A percentile compares a stretch with the other conserved stretches of the same genome.
Evolutionary conservation across 2,888 invertebrate species (phyloP).

Genomic region (Thalpophila matura): DNA sequence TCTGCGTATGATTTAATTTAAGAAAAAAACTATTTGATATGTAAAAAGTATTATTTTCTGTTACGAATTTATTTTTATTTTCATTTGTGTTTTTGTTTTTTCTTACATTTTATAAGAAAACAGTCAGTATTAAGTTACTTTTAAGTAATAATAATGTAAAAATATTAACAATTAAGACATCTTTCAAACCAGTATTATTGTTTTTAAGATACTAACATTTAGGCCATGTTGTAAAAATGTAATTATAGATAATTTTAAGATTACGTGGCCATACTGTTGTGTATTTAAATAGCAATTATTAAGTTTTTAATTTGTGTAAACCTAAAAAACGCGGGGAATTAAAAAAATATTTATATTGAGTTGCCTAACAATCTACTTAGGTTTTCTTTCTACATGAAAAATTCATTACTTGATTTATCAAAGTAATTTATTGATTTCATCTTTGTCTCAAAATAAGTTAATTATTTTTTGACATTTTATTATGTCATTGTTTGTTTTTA

Average conservation of each 20-base stretch:
- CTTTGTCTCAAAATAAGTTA: too few relatives aligned
- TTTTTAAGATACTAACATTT: constrained; percentile 47
- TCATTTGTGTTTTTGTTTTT: too few relatives aligned
- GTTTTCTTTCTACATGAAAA: too few relatives aligned
- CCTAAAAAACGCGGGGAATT: too few relatives aligned
- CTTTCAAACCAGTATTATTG: constrained; percentile 66
- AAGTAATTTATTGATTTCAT: too few relatives aligned
- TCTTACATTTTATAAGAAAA: constrained; percentile 5
- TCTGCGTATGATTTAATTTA: background rate
- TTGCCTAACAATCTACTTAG: too few relatives aligned
- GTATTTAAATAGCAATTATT: constrained; percentile 1
- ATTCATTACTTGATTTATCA: too few relatives aligned
- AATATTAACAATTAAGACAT: constrained; percentile 55
- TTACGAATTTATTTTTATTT: constrained; percentile 14
- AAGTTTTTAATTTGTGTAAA: too few relatives aligned
- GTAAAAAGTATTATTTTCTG: background rate
- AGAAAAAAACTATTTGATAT: background rate
- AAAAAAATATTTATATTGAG: too few relatives aligned
- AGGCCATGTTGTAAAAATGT: constrained; percentile 47
- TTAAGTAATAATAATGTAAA: constrained; percentile 17
- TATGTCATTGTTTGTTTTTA: too few relatives aligned
- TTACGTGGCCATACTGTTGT: constrained; percentile 25
- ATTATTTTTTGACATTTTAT: too few relatives aligned
- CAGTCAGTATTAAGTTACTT: constrained; percentile 34
- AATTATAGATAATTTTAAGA: constrained; percentile 28